phyloP scores from a whole-genome alignment of 2,797 vertebrate species.

The Pygocentrus nattereri region DNA sequence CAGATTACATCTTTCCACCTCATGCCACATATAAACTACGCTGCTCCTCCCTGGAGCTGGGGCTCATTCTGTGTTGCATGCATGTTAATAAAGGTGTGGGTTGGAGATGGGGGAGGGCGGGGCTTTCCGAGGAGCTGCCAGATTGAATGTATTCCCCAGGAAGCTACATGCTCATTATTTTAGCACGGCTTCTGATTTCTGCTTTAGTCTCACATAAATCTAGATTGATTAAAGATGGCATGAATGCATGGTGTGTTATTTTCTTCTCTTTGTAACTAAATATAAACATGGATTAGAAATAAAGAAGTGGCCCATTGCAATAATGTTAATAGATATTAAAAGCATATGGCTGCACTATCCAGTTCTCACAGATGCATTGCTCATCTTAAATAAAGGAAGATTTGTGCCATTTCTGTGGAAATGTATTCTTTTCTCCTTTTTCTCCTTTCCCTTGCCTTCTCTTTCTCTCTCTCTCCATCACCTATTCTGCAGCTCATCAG shows the following conservation, averaged over 20 bases:
- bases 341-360: conserved; percentile 15
- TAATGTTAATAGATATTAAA: conserved; percentile 27
- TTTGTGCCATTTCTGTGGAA: conserved; percentile 5
- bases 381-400: background rate
- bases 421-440: background rate
- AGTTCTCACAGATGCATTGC: background rate
- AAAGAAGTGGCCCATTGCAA: conserved; percentile 47
- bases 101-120: conserved; percentile 36
- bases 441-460: background rate
- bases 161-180: conserved; percentile 61
- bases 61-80: conserved; percentile 46
- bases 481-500: conserved; percentile 2
- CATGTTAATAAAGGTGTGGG: conserved; percentile 63
- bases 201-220: conserved; percentile 55
- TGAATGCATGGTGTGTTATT: conserved; percentile 53
- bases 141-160: conserved; percentile 64
- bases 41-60: conserved; percentile 49
- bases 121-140: conserved; percentile 46
- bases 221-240: conserved; percentile 61
- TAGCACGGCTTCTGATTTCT: conserved; percentile 54
- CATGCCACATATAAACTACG: conserved; percentile 35
- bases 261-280: conserved; percentile 50
- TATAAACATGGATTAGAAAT: conserved; percentile 44
- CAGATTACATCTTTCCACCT: conserved; percentile 34
- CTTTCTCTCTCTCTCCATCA: background rate